Evolutionary conservation across 2,888 invertebrate genomes (phyloP).

Genomic region (Sinodicranocentrus sp.): DNA sequence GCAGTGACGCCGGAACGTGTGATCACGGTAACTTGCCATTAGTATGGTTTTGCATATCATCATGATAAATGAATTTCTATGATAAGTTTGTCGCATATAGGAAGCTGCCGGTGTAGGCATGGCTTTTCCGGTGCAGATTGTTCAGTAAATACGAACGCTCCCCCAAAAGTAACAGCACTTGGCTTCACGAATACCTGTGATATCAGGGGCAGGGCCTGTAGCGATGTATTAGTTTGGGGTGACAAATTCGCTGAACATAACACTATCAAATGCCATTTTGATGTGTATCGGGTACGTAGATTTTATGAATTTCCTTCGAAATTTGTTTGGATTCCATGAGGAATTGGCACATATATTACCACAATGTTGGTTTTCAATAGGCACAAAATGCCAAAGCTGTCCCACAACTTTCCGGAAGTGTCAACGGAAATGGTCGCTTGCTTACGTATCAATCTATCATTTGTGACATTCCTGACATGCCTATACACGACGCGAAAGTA

Average conservation of each 20-base stretch:
- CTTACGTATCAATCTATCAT: conserved; percentile 75
- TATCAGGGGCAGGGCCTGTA: conserved; percentile 76
- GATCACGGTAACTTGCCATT: conserved; percentile 74
- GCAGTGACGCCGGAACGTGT: conserved; percentile 72
- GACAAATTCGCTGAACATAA: conserved; percentile 75
- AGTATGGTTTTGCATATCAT: too few relatives aligned
- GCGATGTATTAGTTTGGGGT: conserved; percentile 76
- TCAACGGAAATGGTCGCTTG: conserved; percentile 73
- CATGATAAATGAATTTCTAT: too few relatives aligned
- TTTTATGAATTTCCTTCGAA: too few relatives aligned
- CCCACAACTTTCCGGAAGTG: conserved; percentile 67
- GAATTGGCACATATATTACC: too few relatives aligned
- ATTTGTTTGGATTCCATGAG: too few relatives aligned
- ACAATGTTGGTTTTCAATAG: conserved; percentile 40
- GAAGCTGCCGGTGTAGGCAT: conserved; percentile 72
- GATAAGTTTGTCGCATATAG: too few relatives aligned
- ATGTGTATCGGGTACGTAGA: conserved; percentile 76
- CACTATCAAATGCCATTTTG: conserved; percentile 76
- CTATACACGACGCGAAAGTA: conserved; percentile 76
- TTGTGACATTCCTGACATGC: conserved; percentile 75
- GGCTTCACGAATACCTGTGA: conserved; percentile 75
- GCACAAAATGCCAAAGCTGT: conserved; percentile 70
- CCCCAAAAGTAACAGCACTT: conserved; percentile 68
- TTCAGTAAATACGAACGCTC: conserved; percentile 71
- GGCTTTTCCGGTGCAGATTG: conserved; percentile 75